phyloP scores from a whole-genome alignment of 2,113 vertebrate species.

The Sclerurus mexicanus region DNA sequence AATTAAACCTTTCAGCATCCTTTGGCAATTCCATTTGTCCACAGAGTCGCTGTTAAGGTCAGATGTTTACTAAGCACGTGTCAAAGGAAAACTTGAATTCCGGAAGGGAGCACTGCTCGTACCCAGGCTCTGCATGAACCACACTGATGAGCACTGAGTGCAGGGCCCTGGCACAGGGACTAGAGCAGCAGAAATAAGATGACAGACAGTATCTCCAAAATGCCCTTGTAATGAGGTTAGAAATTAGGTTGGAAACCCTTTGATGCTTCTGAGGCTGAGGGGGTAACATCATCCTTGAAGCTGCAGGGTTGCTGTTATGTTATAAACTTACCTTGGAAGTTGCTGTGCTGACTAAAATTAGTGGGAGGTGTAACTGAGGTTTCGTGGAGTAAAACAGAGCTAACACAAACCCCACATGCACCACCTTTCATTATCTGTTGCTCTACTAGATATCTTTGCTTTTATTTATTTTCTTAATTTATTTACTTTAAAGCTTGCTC shows the following conservation, averaged over 20 bases:
- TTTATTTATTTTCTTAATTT: not conserved
- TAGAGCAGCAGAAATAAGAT: not conserved
- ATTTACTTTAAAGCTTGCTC: not conserved
- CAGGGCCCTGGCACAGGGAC: not conserved
- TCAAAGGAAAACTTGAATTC: not conserved
- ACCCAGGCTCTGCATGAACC: not conserved
- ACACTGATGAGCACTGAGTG: fast-evolving
- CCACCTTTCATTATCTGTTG: not conserved
- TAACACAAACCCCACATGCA: not conserved
- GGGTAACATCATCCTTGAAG: not conserved
- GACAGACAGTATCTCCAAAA: not conserved
- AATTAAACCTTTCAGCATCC: not conserved
- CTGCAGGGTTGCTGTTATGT: not conserved
- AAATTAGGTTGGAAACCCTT: not conserved
- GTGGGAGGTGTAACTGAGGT: not conserved
- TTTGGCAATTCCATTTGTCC: not conserved
- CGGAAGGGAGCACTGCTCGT: fast-evolving
- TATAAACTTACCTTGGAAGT: not conserved
- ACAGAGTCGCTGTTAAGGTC: not conserved
- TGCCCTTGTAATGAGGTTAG: not conserved
- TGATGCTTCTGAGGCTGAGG: not conserved
- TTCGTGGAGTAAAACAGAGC: not conserved
- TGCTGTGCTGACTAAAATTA: not conserved
- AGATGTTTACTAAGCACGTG: not conserved
- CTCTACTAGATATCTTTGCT: not conserved